phyloP scores from a whole-genome alignment of 2,797 vertebrate genomes.

The Melopsittacus undulatus region DNA sequence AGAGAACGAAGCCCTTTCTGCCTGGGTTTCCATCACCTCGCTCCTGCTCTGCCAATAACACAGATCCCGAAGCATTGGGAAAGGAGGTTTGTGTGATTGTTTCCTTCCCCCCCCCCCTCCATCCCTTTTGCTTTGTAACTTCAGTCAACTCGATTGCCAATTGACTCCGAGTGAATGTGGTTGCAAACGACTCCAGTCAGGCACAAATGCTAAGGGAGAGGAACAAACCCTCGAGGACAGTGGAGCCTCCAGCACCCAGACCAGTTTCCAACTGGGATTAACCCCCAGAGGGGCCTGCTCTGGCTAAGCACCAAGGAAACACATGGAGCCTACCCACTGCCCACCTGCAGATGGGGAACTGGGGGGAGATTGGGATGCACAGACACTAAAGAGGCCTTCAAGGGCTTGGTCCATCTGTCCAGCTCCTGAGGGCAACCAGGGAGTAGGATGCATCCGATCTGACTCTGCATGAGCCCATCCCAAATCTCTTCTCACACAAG shows the following conservation, averaged over 20 bases:
- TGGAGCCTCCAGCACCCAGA: not conserved
- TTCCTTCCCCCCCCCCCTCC: not conserved
- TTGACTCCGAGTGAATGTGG: slow-evolving; percentile 1
- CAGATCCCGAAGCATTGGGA: not conserved
- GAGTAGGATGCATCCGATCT: not conserved
- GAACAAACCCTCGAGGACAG: not conserved
- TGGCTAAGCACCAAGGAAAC: not conserved
- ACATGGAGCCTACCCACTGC: not conserved
- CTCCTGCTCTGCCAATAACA: not conserved
- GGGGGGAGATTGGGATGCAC: not conserved
- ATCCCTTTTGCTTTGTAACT: not conserved
- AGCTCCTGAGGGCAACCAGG: not conserved
- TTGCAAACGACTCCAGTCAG: not conserved
- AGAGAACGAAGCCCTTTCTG: not conserved
- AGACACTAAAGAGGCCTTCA: not conserved
- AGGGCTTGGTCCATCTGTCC: not conserved
- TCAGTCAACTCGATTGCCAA: not conserved
- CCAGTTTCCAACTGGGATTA: not conserved
- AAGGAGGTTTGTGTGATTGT: not conserved
- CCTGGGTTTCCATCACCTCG: not conserved
- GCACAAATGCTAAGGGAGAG: not conserved
- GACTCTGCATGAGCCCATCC: not conserved
- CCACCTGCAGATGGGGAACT: not conserved
- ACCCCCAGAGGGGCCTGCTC: not conserved
- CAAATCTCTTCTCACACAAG: not conserved